Base-by-base conservation (phyloP, 2,888 invertebrate genomes). In the Agriopis aurantiaria region DNA sequence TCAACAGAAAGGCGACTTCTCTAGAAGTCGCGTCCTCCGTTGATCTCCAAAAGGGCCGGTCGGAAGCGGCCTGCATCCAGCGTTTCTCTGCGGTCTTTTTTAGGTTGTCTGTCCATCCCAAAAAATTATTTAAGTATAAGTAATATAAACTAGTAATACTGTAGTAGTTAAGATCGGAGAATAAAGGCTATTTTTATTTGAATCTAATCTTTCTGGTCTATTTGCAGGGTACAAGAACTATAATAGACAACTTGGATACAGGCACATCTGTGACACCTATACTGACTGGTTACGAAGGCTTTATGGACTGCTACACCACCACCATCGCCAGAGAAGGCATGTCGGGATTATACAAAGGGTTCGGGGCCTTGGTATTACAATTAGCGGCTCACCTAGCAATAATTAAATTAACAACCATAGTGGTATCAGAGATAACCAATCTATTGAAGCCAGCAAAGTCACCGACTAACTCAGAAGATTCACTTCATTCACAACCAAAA, bases 241-340 rank as follows among this genome's bases (percentile, higher is more conserved):
- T 99, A 75, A 98, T 99, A 76, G 99, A 99, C 90, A 98, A 99
- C 91, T 95, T 99, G 78, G 99, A 99, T 87, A 97, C 97, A 45
- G 99, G 99, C 0, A 96, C 96, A 74, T 97, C 98, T 76, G 99
- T 99, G 0, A 96, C 98, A 68, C 98, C 99, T 9, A 97, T 99
- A 76, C 93, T 98, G 78, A 99, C 99, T 1, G 97, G 97, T 71
- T 99, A 99, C 88, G 96, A 97, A 85, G 98, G 99, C 6, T 96
- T 98, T 63, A 87, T 97, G 65, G 99, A 99, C 91, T 99, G 99
- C 87, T 98, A 98, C 86, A 96, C 96, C 77, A 97, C 97, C 57
- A 98, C 99, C 46, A 87, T 99, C 57, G 95, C 96, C 23, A 96
- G 97, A 59, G 99, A 99, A 92, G 99, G 99, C 2, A 91, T 97